These are phyloP conservation scores for Sciaenops ocellatus DNA, from an alignment of 2,797 vertebrate genomes.

Conservation along the genomic window DNA sequence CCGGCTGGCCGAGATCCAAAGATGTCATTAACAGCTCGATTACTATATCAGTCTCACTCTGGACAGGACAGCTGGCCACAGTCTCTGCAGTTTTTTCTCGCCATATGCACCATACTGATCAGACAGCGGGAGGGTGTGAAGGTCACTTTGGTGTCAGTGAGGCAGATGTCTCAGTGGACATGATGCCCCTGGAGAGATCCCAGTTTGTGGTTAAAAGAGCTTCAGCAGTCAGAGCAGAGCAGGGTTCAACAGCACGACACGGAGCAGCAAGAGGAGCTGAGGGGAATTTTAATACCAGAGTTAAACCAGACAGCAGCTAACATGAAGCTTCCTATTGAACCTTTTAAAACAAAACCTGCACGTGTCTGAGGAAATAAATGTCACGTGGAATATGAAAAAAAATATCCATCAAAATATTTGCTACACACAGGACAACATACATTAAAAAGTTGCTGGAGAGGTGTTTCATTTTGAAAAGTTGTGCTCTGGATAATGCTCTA, in stretches of 20 bases:
- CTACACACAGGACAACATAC: not conserved
- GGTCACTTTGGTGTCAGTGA: slow-evolving; percentile 69
- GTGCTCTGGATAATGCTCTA: not conserved
- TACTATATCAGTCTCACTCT: slow-evolving; percentile 52
- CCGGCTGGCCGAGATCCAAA: slow-evolving; percentile 58
- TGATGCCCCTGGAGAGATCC: slow-evolving; percentile 41
- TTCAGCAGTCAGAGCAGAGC: slow-evolving; percentile 31
- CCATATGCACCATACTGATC: slow-evolving; percentile 58
- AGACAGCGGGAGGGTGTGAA: slow-evolving; percentile 66
- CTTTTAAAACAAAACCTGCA: slow-evolving; percentile 8
- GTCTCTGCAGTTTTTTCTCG: slow-evolving; percentile 39
- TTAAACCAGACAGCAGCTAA: not conserved
- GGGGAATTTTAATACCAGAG: slow-evolving; percentile 36
- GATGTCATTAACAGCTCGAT: slow-evolving; percentile 62
- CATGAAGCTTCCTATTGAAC: not conserved
- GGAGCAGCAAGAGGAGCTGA: slow-evolving; percentile 13
- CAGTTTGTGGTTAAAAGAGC: slow-evolving; percentile 50
- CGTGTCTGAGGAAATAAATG: not conserved
- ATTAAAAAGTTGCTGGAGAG: too few relatives aligned
- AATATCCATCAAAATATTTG: not conserved
- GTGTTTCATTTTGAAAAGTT: too few relatives aligned
- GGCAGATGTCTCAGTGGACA: slow-evolving; percentile 70
- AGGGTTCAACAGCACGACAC: slow-evolving; percentile 28
- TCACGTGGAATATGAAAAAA: not conserved
- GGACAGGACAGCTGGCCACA: slow-evolving; percentile 63